These are phyloP conservation scores for Glyptemys insculpta DNA, from an alignment of 2,797 vertebrate genomes.

Conservation along the genomic window DNA sequence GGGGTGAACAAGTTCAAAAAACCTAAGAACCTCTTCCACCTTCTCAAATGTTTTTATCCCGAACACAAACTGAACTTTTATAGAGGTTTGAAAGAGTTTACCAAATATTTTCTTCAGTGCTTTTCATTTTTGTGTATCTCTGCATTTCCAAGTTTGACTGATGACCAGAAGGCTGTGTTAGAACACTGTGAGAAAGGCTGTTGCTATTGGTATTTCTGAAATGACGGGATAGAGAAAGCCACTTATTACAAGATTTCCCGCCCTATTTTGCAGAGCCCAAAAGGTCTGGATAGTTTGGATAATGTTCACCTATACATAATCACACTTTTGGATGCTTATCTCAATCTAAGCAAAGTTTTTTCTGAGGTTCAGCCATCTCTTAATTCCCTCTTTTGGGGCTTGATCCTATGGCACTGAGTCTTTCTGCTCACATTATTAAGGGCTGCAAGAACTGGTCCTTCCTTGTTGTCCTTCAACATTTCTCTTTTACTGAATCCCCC, in stretches of 20 bases:
- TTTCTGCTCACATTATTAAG: background rate
- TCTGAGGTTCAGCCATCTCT: background rate
- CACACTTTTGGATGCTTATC: background rate
- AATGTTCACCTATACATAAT: background rate
- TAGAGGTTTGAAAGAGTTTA: background rate
- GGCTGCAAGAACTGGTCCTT: background rate
- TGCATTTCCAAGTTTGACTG: background rate
- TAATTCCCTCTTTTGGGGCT: background rate
- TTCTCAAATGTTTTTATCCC: background rate
- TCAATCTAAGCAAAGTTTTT: background rate
- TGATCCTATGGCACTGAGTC: background rate
- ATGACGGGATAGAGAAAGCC: background rate
- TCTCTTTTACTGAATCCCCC: background rate
- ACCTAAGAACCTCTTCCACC: background rate
- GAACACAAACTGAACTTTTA: background rate
- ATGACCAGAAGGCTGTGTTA: background rate
- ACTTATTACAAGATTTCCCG: background rate
- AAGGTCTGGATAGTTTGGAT: background rate
- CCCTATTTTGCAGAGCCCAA: background rate
- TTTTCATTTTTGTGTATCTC: background rate
- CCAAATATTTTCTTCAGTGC: background rate
- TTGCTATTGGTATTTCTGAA: background rate
- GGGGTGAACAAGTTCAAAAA: background rate
- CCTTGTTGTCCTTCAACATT: background rate
- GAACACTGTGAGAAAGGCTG: background rate